Evolutionary conservation across 2,888 invertebrate genomes (phyloP), one percentile per base, ranked within the genome.

Genomic region (Sinhomidia bicolor): DNA sequence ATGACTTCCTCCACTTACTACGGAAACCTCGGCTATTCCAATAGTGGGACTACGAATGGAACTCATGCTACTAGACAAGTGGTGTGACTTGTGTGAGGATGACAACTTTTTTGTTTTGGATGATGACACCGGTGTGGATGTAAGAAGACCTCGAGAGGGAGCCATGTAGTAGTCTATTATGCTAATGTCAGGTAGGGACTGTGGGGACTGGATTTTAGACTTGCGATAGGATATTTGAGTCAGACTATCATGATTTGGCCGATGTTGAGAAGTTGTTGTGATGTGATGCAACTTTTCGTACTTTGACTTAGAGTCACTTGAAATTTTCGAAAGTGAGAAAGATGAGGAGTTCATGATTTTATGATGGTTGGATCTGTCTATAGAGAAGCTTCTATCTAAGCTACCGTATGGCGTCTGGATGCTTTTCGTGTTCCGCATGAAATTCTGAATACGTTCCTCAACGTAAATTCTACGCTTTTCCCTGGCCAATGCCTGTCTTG

Each of bases 401-500:
- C 89, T 89, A 12, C 84, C 89, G n/a, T 81, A 89, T 12, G 89
- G 89, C 5, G 85, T 89, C 65, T 89, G 89, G 17, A 89, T 85
- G 60, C 86, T 79, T 57, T 90, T 86, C n/a, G 90, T 76, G 20
- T 91, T 91, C 71, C 90, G 88, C 65, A 92, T 91, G 78, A 92
- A 92, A 57, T 89, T 91, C 83, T 92, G 92, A 80, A 92, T 92
- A 47, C 92, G 71, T 54, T 92, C 91, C 62, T 92, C 92, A 4
- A 92, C 91, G 44, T 92, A 92, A 10, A 90, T 90, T 9, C 92
- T 88, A 9, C 92, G 83, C 74, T 92, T 92, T 47, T 92, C 92
- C 60, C 92, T 60, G 0, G 92, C 92, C 9, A 92, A 74, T 1
- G 92, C 92, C 87, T 92, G 92, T 20, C 92, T 81, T 47, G 91